Conservation (phyloP, 2,797 vertebrate genomes). For the Halcyon badia region DNA sequence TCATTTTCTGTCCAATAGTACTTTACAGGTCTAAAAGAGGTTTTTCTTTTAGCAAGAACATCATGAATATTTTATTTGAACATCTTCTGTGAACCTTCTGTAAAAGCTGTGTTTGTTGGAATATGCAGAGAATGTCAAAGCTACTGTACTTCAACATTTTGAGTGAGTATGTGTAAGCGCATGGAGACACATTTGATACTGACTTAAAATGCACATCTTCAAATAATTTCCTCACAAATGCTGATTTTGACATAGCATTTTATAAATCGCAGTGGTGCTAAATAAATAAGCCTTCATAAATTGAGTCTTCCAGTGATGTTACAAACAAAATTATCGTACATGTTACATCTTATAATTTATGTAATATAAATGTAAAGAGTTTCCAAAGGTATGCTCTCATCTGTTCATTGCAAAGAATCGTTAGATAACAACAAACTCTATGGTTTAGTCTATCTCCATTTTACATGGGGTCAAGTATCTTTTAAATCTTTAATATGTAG, state of each 20-base stretch:
- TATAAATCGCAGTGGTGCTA: not conserved
- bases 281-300: not conserved
- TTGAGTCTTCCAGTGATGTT: not conserved
- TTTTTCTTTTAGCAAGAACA: constrained; percentile 62
- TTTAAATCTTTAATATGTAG: not conserved
- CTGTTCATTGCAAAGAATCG: not conserved
- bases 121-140: constrained; percentile 70
- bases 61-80: constrained; percentile 78
- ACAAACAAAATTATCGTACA: not conserved
- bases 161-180: not conserved
- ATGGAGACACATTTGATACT: not conserved
- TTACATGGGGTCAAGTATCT: not conserved
- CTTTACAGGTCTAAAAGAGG: constrained; percentile 1
- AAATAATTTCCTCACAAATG: not conserved
- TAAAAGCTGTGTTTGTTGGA: constrained; percentile 72
- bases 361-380: not conserved
- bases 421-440: not conserved
- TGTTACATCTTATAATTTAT: not conserved
- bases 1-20: constrained; percentile 62
- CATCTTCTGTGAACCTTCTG: constrained; percentile 59
- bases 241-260: not conserved
- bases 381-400: not conserved
- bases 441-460: not conserved
- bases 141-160: constrained; percentile 58
- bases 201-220: not conserved